These are phyloP conservation scores for Trypoxylon attenuatum DNA, from an alignment of 2,888 invertebrate genomes.

Conservation along the genomic window DNA sequence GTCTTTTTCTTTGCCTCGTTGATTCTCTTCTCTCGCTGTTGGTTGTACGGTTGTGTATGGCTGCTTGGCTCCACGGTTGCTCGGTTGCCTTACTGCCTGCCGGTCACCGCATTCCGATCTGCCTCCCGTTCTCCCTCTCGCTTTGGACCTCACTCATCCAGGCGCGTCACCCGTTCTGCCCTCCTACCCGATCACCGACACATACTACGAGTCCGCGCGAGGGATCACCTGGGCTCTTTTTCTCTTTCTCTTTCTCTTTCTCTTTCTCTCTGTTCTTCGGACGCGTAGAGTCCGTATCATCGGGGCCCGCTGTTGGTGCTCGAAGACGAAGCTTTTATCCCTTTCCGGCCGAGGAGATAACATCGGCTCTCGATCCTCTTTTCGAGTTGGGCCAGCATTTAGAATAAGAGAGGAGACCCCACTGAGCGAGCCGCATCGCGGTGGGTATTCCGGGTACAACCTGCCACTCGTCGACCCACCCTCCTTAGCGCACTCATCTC, in stretches of 20 bases:
- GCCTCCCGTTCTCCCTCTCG: slow-evolving; percentile 38
- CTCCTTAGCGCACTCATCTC: slow-evolving; percentile 54
- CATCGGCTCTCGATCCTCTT: slow-evolving; percentile 57
- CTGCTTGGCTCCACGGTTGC: too few species aligned
- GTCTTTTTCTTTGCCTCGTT: slow-evolving; percentile 22
- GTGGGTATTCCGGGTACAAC: slow-evolving; percentile 73
- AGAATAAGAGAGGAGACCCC: slow-evolving; percentile 65
- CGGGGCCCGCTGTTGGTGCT: too few species aligned
- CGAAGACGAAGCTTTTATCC: slow-evolving; percentile 71
- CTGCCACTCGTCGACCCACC: slow-evolving; percentile 74
- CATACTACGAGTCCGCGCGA: too few species aligned
- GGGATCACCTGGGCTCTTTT: background rate
- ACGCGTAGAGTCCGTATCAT: too few species aligned
- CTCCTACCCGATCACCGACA: too few species aligned
- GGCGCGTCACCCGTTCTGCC: slow-evolving; percentile 8
- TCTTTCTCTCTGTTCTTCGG: slow-evolving; percentile 27
- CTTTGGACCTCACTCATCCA: slow-evolving; percentile 26
- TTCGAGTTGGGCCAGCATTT: slow-evolving; percentile 55
- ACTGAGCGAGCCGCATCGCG: slow-evolving; percentile 70
- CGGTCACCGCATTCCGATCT: slow-evolving; percentile 70
- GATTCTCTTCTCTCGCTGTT: slow-evolving; percentile 18
- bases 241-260: slow-evolving; percentile 13
- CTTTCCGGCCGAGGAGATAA: slow-evolving; percentile 66
- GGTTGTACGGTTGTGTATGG: too few species aligned
- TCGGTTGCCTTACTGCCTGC: slow-evolving; percentile 61